Percentiles rank a stretch among this genome's conserved stretches.
These are phyloP conservation scores for Spinus pinus DNA, from an alignment of 2,797 vertebrate species.

Conservation along the genomic window DNA sequence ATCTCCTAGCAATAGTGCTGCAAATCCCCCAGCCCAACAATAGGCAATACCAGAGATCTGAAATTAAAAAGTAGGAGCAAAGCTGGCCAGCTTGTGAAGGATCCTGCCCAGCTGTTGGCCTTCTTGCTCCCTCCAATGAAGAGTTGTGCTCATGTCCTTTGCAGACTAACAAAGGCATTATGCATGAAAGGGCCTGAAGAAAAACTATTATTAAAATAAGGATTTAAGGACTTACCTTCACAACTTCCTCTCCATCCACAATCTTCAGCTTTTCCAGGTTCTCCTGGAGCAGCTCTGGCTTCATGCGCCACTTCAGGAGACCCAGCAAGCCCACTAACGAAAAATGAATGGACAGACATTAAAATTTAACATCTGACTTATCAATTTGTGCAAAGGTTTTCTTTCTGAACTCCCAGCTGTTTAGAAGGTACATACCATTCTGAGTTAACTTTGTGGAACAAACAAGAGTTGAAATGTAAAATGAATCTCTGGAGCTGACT, in stretches of 20 bases:
- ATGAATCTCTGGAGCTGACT: constrained; percentile 89
- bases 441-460: constrained; percentile 98
- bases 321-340: constrained; percentile 89
- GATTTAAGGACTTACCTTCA: constrained; percentile 81
- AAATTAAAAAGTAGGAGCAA: not conserved
- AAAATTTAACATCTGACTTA: not conserved
- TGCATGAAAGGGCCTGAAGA: not conserved
- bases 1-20: not conserved
- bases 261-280: constrained; percentile 94
- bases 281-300: constrained; percentile 88
- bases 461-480: constrained; percentile 91
- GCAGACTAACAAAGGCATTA: not conserved
- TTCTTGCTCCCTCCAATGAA: not conserved
- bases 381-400: not conserved
- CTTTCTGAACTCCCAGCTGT: not conserved
- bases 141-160: not conserved
- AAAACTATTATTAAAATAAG: not conserved
- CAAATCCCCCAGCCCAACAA: not conserved
- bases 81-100: not conserved
- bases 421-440: constrained; percentile 81
- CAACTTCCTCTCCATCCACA: constrained; percentile 96
- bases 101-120: not conserved
- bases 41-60: not conserved
- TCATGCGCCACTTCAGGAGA: constrained; percentile 94
- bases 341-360: not conserved